Conservation (phyloP, 2,888 invertebrate genomes). For the Urechis unicinctus region DNA sequence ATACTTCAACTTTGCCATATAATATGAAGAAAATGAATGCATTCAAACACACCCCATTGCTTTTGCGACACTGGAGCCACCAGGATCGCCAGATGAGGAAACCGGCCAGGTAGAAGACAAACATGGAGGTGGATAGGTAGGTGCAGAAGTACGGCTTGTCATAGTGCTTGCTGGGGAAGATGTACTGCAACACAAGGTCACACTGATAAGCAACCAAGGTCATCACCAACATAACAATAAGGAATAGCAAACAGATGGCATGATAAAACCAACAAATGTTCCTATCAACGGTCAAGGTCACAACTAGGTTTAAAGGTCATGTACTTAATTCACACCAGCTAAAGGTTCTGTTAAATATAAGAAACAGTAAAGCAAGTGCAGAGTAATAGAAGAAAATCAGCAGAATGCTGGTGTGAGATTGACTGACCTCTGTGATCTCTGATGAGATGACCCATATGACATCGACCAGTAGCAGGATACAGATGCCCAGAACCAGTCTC, state of each 20-base stretch:
- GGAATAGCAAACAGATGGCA: constrained; percentile 61
- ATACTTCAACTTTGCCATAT: too few relatives aligned
- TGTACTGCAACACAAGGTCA: too few relatives aligned
- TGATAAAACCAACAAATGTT: not conserved
- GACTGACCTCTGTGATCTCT: constrained; percentile 81
- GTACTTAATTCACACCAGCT: too few relatives aligned
- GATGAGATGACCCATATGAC: constrained; percentile 93
- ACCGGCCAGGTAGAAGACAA: constrained; percentile 82
- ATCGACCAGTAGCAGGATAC: constrained; percentile 83
- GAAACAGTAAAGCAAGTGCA: too few relatives aligned
- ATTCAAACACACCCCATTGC: not conserved
- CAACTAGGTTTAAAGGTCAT: not conserved
- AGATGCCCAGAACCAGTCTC: constrained; percentile 71
- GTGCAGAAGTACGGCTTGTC: constrained; percentile 94
- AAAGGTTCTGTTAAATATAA: too few relatives aligned
- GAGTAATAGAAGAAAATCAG: too few relatives aligned
- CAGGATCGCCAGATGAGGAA: constrained; percentile 85
- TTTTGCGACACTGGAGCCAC: constrained; percentile 72
- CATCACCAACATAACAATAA: too few relatives aligned
- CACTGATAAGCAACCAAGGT: too few relatives aligned
- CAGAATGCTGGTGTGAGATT: too few relatives aligned
- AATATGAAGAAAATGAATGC: too few relatives aligned
- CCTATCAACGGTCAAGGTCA: not conserved
- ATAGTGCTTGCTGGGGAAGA: constrained; percentile 66
- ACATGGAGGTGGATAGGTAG: constrained; percentile 89